These are phyloP conservation scores for Yponomeuta evonymella DNA, from an alignment of 2,888 invertebrate species.

Conservation along the genomic window DNA sequence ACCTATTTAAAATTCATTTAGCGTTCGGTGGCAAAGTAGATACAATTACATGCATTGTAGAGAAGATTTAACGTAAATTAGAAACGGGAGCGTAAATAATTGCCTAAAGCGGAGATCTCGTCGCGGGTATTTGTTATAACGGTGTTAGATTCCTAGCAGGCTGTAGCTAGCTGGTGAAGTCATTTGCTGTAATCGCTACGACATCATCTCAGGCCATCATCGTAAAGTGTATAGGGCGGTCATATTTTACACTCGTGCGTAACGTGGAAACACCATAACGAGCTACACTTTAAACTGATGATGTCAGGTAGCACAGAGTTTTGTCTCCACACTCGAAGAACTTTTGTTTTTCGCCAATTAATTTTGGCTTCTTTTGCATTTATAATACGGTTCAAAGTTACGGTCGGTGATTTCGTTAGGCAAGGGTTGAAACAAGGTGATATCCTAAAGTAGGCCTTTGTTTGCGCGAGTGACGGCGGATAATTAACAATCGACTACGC, in stretches of 20 bases:
- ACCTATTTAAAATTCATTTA: conserved; percentile 4
- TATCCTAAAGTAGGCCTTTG: not conserved
- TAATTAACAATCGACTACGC: conserved; percentile 14
- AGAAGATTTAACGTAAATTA: conserved; percentile 7
- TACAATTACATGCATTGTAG: conserved; percentile 12
- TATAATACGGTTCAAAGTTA: not conserved
- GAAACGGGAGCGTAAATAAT: conserved; percentile 35
- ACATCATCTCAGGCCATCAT: conserved; percentile 23
- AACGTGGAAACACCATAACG: not conserved
- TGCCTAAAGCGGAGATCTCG: conserved; percentile 42
- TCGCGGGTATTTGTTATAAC: conserved; percentile 56
- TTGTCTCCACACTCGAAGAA: not conserved
- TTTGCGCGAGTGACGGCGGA: conserved; percentile 4
- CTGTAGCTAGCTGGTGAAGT: conserved; percentile 35
- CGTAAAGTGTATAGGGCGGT: conserved; percentile 26
- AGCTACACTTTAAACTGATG: not conserved
- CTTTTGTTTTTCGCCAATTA: not conserved
- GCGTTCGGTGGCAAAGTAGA: conserved; percentile 7
- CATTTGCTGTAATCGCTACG: conserved; percentile 54
- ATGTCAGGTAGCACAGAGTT: not conserved
- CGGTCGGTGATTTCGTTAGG: not conserved
- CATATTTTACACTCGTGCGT: conserved; percentile 10
- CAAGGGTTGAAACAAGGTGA: not conserved
- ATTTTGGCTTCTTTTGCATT: not conserved
- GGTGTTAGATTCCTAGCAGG: conserved; percentile 31